These are phyloP conservation scores for Sebastiscus albofasciatus DNA, from an alignment of 2,797 vertebrate genomes.

Conservation along the genomic window DNA sequence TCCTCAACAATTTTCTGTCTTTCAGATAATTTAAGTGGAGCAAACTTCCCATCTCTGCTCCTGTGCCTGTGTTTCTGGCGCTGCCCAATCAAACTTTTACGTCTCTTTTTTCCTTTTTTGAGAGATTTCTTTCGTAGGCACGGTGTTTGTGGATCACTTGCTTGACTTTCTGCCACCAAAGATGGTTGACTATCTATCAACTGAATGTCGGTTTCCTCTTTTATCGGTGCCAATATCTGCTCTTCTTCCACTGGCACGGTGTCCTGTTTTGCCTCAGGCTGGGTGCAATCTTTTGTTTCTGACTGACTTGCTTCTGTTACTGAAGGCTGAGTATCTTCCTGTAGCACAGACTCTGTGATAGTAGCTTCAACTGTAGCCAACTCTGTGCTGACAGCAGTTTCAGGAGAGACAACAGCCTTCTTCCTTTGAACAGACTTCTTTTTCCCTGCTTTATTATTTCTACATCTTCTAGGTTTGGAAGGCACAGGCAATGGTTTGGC, in stretches of 20 bases:
- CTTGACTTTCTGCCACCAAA: constrained; percentile 62
- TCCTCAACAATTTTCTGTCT: constrained; percentile 28
- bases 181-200: constrained; percentile 67
- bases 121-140: constrained; percentile 41
- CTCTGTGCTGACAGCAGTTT: constrained; percentile 56
- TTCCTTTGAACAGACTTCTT: constrained; percentile 69
- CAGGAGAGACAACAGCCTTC: constrained; percentile 58
- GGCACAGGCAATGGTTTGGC: constrained; percentile 62
- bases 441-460: constrained; percentile 64
- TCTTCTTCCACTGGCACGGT: constrained; percentile 52
- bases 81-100: constrained; percentile 81
- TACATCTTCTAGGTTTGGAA: constrained; percentile 73
- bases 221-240: constrained; percentile 58
- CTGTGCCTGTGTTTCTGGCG: constrained; percentile 77
- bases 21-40: constrained; percentile 55
- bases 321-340: constrained; percentile 45
- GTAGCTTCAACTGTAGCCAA: constrained; percentile 43
- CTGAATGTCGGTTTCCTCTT: constrained; percentile 74
- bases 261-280: constrained; percentile 55
- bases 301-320: constrained; percentile 33
- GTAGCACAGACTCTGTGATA: constrained; percentile 36
- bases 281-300: constrained; percentile 41
- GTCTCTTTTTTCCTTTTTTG: constrained; percentile 79
- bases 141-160: constrained; percentile 32
- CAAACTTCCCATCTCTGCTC: constrained; percentile 70